Evolutionary conservation across 2,888 invertebrate species (phyloP), one percentile per base, ranked within the genome.

Genomic region (Amphipyra tragopoginis): DNA sequence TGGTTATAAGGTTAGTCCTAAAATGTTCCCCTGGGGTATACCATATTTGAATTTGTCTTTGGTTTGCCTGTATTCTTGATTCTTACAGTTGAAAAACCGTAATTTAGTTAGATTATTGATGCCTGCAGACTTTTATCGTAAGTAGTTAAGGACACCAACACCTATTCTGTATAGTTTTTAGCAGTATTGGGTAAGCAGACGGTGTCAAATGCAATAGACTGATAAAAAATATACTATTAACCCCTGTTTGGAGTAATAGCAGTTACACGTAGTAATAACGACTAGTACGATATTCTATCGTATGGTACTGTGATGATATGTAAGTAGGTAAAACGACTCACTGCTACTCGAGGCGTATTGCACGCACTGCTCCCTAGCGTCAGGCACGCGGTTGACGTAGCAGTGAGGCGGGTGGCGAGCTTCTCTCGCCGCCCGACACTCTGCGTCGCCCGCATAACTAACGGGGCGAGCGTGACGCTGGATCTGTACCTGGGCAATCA

Each of bases 271-370:
- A 29, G 29, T 7, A 2, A 29, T 7, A 29, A 5, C 5, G 29
- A 4, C 7, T 7, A 7, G 29, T 29, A 29, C 29, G 4, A 5
- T 29, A 3, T 21, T 21, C 21, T 21, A 21, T 2, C 21, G 3
- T 21, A 3, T 21, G n/a, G 21, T 21, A 21, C 21, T 21, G 21
- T 21, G 3, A 38, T 38, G 6, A 11, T 38, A 38, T n/a, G n/a
- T 3, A 5, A 11, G 0, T 40, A 33, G 33, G 33, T 4, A 21
- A 40, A 13, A 11, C 1, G 14, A 95, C 96, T 95, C 77, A 96
- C 96, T 95, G 81, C 96, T 96, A 85, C 96, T 96, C 38, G 96
- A 96, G 29, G 96, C 96, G 84, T 96, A 96, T 83, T 96, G 96
- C 65, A 90, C 85, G 70, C 70, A 44, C 33, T 75, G 77, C 6